Evolutionary conservation across 2,113 vertebrate genomes (phyloP).

Genomic region (Turnix velox): DNA sequence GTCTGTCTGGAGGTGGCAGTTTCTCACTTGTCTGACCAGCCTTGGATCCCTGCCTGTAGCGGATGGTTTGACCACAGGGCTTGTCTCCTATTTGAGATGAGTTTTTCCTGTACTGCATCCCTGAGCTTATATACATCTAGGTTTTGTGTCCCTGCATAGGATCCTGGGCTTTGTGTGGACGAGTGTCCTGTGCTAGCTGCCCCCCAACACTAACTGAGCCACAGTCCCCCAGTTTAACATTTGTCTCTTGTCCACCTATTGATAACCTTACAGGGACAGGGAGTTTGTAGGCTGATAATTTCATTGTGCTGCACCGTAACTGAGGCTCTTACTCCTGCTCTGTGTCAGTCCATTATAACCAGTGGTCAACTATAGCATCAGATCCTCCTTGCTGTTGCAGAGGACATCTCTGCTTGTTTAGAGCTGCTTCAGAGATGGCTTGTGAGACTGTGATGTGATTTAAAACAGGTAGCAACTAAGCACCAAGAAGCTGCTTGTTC

Average conservation of each 20-base stretch:
- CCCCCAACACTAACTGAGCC: background rate
- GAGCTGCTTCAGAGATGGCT: background rate
- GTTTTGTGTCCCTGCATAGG: background rate
- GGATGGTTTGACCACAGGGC: background rate
- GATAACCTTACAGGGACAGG: background rate
- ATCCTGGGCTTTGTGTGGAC: background rate
- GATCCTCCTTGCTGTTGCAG: background rate
- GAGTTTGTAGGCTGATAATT: background rate
- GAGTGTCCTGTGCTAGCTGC: background rate
- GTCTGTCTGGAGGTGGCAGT: background rate
- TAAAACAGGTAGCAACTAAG: background rate
- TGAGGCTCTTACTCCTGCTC: background rate
- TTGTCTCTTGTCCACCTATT: background rate
- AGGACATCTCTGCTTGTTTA: background rate
- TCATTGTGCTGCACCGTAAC: background rate
- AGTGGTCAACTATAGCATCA: background rate
- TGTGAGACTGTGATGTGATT: background rate
- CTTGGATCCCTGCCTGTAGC: background rate
- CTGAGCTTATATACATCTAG: background rate
- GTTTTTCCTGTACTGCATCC: background rate
- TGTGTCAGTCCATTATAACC: background rate
- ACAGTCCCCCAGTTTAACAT: background rate
- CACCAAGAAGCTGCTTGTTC: background rate
- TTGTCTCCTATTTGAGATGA: background rate
- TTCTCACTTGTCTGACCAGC: background rate